These are phyloP conservation scores for Cheiracanthium punctorium DNA, from an alignment of 2,888 invertebrate genomes.

Conservation along the genomic window DNA sequence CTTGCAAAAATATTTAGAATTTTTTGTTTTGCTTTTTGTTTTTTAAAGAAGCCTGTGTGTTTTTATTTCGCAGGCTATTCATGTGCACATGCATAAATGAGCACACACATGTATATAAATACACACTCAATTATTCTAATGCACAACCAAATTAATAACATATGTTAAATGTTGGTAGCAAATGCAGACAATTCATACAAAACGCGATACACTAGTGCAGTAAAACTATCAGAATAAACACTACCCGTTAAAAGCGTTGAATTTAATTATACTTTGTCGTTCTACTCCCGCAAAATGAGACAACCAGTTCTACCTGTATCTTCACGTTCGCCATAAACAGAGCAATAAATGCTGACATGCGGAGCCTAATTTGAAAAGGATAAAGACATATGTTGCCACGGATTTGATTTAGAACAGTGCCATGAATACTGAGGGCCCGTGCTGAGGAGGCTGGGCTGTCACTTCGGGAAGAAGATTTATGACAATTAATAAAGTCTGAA, in stretches of 20 bases:
- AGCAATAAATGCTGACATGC: neutral
- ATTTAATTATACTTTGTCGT: neutral
- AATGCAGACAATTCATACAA: too few relatives aligned
- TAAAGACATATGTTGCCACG: neutral
- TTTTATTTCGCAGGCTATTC: too few relatives aligned
- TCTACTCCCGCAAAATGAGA: neutral
- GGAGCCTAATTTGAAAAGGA: slow-evolving; percentile 18
- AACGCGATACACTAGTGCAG: too few relatives aligned
- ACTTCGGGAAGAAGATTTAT: neutral
- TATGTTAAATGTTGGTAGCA: too few relatives aligned
- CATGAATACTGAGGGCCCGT: slow-evolving; percentile 22
- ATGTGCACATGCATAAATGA: too few relatives aligned
- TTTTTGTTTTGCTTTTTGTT: too few relatives aligned
- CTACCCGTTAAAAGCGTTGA: neutral
- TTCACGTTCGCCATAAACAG: neutral
- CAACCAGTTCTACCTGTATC: neutral
- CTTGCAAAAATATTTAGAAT: too few relatives aligned
- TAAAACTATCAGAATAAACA: too few relatives aligned
- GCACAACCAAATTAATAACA: too few relatives aligned
- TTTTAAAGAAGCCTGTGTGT: too few relatives aligned
- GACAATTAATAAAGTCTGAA: neutral
- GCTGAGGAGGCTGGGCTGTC: neutral
- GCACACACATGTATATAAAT: too few relatives aligned
- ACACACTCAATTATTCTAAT: too few relatives aligned
- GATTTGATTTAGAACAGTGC: slow-evolving; percentile 32